Base-by-base conservation (phyloP, 1,140 invertebrate species). In the Procambarus virginalis region DNA sequence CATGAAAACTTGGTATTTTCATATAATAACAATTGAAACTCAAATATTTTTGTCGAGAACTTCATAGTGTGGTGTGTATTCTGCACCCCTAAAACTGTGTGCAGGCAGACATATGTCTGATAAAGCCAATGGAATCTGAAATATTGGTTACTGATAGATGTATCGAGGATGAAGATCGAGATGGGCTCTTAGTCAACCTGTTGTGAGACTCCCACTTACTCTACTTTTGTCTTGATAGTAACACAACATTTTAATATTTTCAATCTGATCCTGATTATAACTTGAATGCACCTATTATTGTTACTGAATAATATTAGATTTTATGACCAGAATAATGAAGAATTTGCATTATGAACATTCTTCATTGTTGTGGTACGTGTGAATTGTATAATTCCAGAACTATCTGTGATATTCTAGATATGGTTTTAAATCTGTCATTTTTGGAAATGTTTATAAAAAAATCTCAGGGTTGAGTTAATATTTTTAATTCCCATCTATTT, bases 401-500 rank as follows among this genome's bases (percentile, higher is more conserved):
- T 80, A 80, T 80, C 78, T 80, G 78, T 80, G 78, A 80, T 80
- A 80, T 80, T 80, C 49, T 80, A 58, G 49, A 80, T 80, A 80
- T 80, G 78, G 48, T 80, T 80, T 80, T 55, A 55, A 80, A 55
- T 14, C 51, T 22, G 22, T 58, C n/a, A 22, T 55, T 51, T 51
- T 80, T 80, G 55, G 46, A 80, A 58, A 58, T 80, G 20, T 58
- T 80, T 80, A 55, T 80, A 80, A 80, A 64, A 20, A 80, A 55
- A 80, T 14, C 78, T 80, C 78, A 80, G 78, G 78, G 49, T 80
- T 9, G n/a, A 4, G 58, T 73, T 4, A 73, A 73, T 20, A 22
- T 73, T 73, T 34, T 73, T 73, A 34, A 14, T 73, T 8, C 22
- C 64, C 68, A 73, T 73, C 51, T 12, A 55, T 9, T 55, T 55